Conservation (phyloP, 1,140 invertebrate species). For the Diorhabda elongata region DNA sequence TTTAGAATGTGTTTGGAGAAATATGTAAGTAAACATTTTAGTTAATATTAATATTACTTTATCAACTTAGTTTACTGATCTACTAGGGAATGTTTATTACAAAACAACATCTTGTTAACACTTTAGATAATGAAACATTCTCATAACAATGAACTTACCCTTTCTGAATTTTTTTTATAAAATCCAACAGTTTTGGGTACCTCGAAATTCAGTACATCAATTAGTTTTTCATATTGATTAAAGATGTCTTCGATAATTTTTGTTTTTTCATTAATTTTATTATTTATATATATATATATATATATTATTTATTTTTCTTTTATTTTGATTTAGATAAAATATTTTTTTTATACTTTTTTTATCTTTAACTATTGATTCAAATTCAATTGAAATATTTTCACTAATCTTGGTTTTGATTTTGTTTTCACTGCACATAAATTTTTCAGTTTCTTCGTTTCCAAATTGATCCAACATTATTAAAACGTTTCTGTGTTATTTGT, state of each 20-base stretch:
- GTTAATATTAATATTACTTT: too few species aligned
- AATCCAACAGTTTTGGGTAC: not conserved
- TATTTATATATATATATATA: too few species aligned
- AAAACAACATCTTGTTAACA: too few species aligned
- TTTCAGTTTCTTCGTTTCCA: not conserved
- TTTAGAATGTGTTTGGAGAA: too few species aligned
- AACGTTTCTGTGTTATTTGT: not conserved
- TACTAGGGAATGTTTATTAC: too few species aligned
- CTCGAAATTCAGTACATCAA: not conserved
- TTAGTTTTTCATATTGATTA: not conserved
- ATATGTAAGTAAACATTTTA: too few species aligned
- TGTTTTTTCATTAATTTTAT: not conserved
- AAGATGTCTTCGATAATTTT: not conserved
- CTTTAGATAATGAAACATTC: too few species aligned
- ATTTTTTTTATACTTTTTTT: not conserved
- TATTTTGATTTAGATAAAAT: not conserved
- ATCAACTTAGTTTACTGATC: too few species aligned
- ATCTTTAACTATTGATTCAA: not conserved
- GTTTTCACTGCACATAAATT: not conserved
- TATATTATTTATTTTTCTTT: too few species aligned
- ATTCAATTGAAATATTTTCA: not conserved
- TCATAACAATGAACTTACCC: not conserved
- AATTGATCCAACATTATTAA: slow-evolving; percentile 13
- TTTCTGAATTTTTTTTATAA: not conserved
- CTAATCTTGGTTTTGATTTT: not conserved